These are phyloP conservation scores for Platycercus adscitus DNA, from an alignment of 2,113 vertebrate genomes.

Conservation along the genomic window DNA sequence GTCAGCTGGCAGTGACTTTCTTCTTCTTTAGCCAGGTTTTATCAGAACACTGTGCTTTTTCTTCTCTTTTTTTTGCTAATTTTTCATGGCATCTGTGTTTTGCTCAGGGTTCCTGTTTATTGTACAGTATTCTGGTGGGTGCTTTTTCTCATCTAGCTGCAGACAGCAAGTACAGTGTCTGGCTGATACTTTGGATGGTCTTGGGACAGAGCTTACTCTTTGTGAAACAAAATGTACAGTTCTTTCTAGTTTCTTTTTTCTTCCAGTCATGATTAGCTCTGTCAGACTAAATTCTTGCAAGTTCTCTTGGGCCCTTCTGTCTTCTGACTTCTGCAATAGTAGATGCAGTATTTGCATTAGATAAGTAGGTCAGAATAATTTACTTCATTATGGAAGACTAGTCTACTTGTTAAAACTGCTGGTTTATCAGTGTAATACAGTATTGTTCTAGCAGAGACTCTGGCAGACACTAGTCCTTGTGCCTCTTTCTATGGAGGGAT, in stretches of 20 bases:
- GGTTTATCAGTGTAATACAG: background rate
- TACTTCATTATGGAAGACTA: constrained; percentile 29
- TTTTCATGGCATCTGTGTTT: background rate
- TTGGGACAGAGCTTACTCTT: background rate
- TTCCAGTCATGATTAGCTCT: background rate
- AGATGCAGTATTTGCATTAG: background rate
- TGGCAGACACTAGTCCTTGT: background rate
- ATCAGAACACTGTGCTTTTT: background rate
- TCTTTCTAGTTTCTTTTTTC: background rate
- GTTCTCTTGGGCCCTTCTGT: background rate
- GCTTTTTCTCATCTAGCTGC: background rate
- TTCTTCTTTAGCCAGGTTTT: background rate
- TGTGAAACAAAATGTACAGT: background rate
- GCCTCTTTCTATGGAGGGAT: background rate
- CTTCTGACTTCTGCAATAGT: background rate
- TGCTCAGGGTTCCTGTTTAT: background rate
- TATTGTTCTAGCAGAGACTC: constrained; percentile 43
- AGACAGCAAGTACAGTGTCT: background rate
- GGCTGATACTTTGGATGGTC: background rate
- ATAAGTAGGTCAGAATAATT: constrained; percentile 9
- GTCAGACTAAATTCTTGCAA: background rate
- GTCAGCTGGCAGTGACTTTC: background rate
- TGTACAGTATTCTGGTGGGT: background rate
- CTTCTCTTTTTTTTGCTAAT: background rate
- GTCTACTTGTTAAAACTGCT: constrained; percentile 37